Conservation (phyloP, 2,888 invertebrate genomes). For the Phanerotoma sp. region DNA sequence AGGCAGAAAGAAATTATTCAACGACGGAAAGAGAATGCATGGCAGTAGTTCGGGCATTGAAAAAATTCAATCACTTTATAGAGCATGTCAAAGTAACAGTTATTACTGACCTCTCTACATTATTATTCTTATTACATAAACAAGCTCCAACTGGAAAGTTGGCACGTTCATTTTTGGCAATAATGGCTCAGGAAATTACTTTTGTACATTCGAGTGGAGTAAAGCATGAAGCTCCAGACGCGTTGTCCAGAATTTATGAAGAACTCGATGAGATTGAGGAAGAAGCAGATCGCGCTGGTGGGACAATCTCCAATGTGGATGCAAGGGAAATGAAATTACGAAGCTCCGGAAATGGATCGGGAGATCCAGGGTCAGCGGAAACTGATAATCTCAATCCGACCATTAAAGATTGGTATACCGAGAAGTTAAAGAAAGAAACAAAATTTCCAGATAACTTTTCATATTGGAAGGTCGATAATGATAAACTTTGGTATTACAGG, state of each 20-base stretch:
- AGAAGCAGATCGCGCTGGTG: too few species aligned
- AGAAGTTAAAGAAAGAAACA: too few species aligned
- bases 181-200: background rate
- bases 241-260: background rate
- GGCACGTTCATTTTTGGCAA: background rate
- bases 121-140: conserved; percentile 23
- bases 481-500: too few species aligned
- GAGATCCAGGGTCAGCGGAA: too few species aligned
- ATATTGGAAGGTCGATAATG: too few species aligned
- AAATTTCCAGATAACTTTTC: too few species aligned
- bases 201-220: background rate
- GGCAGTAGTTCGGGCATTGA: conserved; percentile 23
- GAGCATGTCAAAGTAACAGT: conserved; percentile 30
- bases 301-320: too few species aligned
- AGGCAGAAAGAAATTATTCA: conserved; percentile 23
- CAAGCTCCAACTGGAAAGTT: conserved; percentile 4
- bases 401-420: too few species aligned
- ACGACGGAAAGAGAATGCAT: conserved; percentile 22
- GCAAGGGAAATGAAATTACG: too few species aligned
- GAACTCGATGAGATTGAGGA: too few species aligned
- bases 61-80: conserved; percentile 23
- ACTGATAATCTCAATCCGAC: too few species aligned
- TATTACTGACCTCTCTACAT: conserved; percentile 33
- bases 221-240: conserved; percentile 1
- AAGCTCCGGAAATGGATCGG: too few species aligned